Evolutionary conservation across 2,888 invertebrate species (phyloP), one percentile per base, ranked within the genome.

Genomic region (Scaptomyza flava): DNA sequence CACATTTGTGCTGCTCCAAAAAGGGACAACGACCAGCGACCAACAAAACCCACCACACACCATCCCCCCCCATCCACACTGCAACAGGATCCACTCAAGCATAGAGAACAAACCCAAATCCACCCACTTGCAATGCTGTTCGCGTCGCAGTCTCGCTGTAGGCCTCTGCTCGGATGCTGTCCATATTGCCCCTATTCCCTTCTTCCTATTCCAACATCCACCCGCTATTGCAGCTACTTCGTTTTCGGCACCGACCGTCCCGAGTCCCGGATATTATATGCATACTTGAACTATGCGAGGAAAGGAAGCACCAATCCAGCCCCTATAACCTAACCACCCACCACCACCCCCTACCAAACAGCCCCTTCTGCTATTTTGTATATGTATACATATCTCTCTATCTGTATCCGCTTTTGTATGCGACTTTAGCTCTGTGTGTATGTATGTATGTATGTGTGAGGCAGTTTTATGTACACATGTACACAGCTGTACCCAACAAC

Each of bases 251-350:
- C 70, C 83, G 81, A 86, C 43, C 52, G 43, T 63, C 63, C 63
- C 83, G 76, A 74, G 73, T 73, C 77, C 87, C 79, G 84, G 87
- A 84, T 87, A 84, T 84, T 84, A 84, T 84, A 87, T 84, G 84
- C 84, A 84, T 87, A 87, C 84, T 84, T 84, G 87, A 84, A 85
- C 84, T 82, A 87, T 87, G 82, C 87, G 83, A 77, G 34, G 65
- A 71, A 73, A 82, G 81, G 81, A 85, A 81, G 66, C 41, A 34
- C 45, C n/a, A 17, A 45, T 33, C 43, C 34, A 23, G 33, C 7
- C 30, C 41, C 3, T 43, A 17, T 1, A 1, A 17, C 30, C 34
- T 8, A 2, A 2, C 38, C n/a, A 46, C 23, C 14, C 23, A 23
- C 14, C 9, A 2, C n/a, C 36, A 17, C 17, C 17, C 17, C 17